Evolutionary conservation across 2,113 vertebrate species (phyloP).

Genomic region (Excalfactoria chinensis): DNA sequence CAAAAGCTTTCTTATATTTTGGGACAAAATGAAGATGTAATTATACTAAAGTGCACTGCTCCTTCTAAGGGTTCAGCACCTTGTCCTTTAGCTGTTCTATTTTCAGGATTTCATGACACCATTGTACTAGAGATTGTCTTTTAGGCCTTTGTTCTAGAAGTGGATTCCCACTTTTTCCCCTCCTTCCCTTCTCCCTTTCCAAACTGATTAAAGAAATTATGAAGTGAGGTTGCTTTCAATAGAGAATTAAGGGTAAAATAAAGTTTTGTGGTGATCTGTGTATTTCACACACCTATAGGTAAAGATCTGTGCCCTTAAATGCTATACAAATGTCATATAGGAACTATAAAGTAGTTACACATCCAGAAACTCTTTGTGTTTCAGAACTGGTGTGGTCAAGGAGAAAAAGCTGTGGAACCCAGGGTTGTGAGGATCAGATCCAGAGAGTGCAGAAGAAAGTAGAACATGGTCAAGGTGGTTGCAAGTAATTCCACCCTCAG

Average conservation of each 20-base stretch:
- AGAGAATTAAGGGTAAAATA: background rate
- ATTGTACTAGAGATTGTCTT: background rate
- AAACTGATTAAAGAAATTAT: background rate
- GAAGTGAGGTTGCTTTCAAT: background rate
- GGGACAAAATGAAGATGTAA: background rate
- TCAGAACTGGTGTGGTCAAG: background rate
- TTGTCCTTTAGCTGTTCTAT: background rate
- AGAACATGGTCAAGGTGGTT: background rate
- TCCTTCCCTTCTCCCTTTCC: background rate
- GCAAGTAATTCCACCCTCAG: background rate
- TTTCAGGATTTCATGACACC: background rate
- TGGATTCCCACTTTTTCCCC: background rate
- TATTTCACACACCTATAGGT: background rate
- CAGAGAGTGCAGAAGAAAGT: background rate
- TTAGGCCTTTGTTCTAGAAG: background rate
- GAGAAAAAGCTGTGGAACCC: background rate
- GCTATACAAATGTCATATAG: background rate
- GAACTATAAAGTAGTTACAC: background rate
- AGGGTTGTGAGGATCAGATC: background rate
- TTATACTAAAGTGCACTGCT: background rate
- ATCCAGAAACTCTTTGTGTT: background rate
- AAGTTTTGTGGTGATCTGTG: background rate
- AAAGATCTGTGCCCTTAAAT: background rate
- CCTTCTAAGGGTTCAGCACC: background rate
- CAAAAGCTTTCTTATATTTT: constrained; percentile 52